Evolutionary conservation across 2,797 vertebrate species (phyloP), one percentile per base, ranked within the genome.

Genomic region (Sphenodon punctatus): DNA sequence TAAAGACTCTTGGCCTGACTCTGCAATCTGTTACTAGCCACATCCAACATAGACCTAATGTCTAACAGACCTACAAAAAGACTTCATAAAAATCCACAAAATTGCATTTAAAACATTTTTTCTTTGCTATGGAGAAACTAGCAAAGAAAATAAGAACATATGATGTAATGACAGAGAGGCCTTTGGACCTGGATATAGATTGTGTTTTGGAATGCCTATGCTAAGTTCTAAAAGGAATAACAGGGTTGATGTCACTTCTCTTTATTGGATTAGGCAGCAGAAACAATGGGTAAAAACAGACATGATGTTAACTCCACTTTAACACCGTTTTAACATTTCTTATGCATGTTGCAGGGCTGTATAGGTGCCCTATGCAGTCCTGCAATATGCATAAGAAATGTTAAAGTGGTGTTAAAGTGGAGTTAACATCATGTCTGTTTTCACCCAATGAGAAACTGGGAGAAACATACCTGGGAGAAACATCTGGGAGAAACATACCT

Each of bases 361-460:
- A n/a, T n/a, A n/a, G n/a, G n/a, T n/a, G n/a, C n/a, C n/a, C n/a
- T n/a, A n/a, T n/a, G n/a, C n/a, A n/a, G n/a, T n/a, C n/a, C n/a
- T n/a, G n/a, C n/a, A n/a, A n/a, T n/a, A n/a, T n/a, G n/a, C n/a
- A n/a, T n/a, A n/a, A n/a, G n/a, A n/a, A n/a, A n/a, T n/a, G n/a
- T n/a, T n/a, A n/a, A n/a, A n/a, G n/a, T n/a, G n/a, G n/a, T n/a
- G n/a, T n/a, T n/a, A n/a, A n/a, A n/a, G n/a, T n/a, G n/a, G n/a
- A n/a, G n/a, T n/a, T n/a, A n/a, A n/a, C n/a, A n/a, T n/a, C n/a
- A n/a, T n/a, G n/a, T n/a, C n/a, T n/a, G n/a, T n/a, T n/a, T n/a
- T n/a, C n/a, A 22, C n/a, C n/a, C n/a, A n/a, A n/a, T n/a, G n/a
- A 70, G 39, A 78, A 73, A 75, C 70, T 22, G 84, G 66, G 43